Evolutionary conservation across 92 coral and sea anemone species (phyloP).

Genomic region (Parazoanthus darwini): DNA sequence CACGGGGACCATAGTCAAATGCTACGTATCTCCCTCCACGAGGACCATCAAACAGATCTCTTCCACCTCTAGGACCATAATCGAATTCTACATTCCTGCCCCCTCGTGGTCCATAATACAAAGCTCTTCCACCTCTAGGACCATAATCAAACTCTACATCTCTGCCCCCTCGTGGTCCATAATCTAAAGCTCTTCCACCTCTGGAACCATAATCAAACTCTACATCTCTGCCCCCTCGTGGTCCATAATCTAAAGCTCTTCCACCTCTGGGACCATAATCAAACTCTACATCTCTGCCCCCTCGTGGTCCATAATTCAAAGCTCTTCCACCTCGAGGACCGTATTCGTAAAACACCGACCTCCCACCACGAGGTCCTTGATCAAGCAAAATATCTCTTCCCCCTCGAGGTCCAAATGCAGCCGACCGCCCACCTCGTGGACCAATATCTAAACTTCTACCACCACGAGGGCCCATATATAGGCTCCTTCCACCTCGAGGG

Average conservation of each 20-base stretch:
- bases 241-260: neutral
- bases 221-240: constrained; percentile 19
- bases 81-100: constrained; percentile 13
- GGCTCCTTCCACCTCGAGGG: constrained; percentile 31
- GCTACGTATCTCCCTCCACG: constrained; percentile 66
- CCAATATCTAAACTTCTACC: constrained; percentile 8
- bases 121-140: constrained; percentile 65
- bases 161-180: constrained; percentile 44
- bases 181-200: neutral
- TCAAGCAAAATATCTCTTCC: constrained; percentile 6
- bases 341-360: neutral
- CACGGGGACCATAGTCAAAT: constrained; percentile 57
- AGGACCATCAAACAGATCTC: constrained; percentile 60
- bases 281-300: constrained; percentile 24
- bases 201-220: constrained; percentile 48
- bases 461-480: constrained; percentile 41
- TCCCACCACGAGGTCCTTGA: constrained; percentile 38
- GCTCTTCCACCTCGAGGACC: constrained; percentile 55
- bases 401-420: constrained; percentile 2
- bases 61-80: constrained; percentile 55
- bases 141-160: constrained; percentile 29
- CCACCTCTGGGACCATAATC: constrained; percentile 46
- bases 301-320: constrained; percentile 21
- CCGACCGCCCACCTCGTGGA: constrained; percentile 38
- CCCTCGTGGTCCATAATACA: constrained; percentile 55